Evolutionary conservation across 2,797 vertebrate genomes (phyloP).

Genomic region (Phataginus tetradactyla): DNA sequence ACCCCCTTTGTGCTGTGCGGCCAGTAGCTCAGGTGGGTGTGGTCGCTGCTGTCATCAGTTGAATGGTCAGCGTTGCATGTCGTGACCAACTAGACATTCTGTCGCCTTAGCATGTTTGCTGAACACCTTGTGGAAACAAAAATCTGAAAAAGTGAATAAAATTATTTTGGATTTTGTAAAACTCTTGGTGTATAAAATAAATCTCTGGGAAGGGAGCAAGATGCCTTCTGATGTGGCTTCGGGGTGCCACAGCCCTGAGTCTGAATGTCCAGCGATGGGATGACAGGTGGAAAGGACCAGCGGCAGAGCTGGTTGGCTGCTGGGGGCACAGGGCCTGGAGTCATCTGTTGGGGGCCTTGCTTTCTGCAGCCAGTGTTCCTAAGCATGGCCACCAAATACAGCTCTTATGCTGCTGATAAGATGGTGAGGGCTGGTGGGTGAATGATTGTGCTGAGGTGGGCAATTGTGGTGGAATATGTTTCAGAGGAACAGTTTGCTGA

Average conservation of each 20-base stretch:
- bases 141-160: slow-evolving; percentile 88
- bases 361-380: neutral
- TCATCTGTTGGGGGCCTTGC: too few relatives aligned
- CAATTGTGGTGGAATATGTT: neutral
- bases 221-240: neutral
- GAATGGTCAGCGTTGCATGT: slow-evolving; percentile 88
- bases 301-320: neutral
- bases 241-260: neutral
- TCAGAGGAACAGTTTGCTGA: neutral
- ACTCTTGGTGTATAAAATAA: slow-evolving; percentile 70
- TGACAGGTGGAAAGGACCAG: neutral
- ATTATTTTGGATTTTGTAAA: slow-evolving; percentile 93
- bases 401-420: accelerated
- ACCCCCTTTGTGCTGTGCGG: slow-evolving; percentile 76
- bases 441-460: neutral
- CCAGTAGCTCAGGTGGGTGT: slow-evolving; percentile 81
- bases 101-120: slow-evolving; percentile 94
- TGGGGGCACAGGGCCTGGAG: neutral
- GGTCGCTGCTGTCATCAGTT: slow-evolving; percentile 83
- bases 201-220: slow-evolving; percentile 71
- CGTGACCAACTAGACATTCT: slow-evolving; percentile 88
- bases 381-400: neutral
- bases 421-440: too few relatives aligned
- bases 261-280: neutral
- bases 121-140: slow-evolving; percentile 89